A percentile compares a stretch with the other conserved stretches of the same genome.
Evolutionary conservation across 2,888 invertebrate species (phyloP).

Genomic region (Listrodromus nycthemerus): DNA sequence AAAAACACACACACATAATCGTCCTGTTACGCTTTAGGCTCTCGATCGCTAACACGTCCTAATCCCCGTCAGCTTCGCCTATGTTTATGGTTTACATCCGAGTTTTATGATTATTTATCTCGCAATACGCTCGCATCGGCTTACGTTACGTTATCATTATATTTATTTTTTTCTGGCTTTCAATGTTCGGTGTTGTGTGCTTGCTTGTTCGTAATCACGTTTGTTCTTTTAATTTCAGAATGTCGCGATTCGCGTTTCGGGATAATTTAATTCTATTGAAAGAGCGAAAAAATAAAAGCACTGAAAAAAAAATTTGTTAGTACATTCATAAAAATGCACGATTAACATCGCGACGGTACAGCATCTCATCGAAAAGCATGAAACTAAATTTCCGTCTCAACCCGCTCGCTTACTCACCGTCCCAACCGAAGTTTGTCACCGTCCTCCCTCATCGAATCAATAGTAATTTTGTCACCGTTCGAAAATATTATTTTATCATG

Average conservation of each 20-base stretch:
- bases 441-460: conserved; percentile 38
- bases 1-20: conserved; percentile 29
- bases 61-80: conserved; percentile 68
- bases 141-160: conserved; percentile 69
- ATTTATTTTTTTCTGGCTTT: conserved; percentile 68
- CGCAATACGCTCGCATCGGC: conserved; percentile 63
- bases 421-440: conserved; percentile 47
- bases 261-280: conserved; percentile 41
- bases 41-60: conserved; percentile 62
- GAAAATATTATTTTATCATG: conserved; percentile 16
- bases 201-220: conserved; percentile 70
- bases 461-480: conserved; percentile 39
- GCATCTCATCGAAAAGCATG: conserved; percentile 56
- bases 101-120: conserved; percentile 53
- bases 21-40: conserved; percentile 66
- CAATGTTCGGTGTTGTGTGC: conserved; percentile 80
- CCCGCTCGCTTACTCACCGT: conserved; percentile 60
- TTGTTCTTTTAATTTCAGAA: conserved; percentile 65
- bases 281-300: conserved; percentile 19
- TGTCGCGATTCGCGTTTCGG: conserved; percentile 42
- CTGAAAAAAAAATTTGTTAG: conserved; percentile 29
- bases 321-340: conserved; percentile 59
- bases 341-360: conserved; percentile 48
- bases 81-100: conserved; percentile 62
- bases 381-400: conserved; percentile 35